Conservation (phyloP, 2,113 vertebrate genomes). For the Anser cygnoides region DNA sequence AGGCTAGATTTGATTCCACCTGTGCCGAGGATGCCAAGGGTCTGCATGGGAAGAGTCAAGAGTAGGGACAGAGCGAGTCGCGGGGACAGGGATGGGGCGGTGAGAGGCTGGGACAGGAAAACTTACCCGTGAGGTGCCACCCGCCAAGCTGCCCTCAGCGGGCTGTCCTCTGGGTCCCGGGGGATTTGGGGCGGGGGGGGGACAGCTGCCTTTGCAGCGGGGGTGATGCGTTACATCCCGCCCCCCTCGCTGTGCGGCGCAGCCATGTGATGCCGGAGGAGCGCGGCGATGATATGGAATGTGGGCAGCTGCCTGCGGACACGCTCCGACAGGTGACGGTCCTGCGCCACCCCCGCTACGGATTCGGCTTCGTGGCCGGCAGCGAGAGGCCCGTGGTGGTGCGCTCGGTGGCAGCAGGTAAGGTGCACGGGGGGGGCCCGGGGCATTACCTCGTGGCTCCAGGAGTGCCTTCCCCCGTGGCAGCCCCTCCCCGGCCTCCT, state of each 20-base stretch:
- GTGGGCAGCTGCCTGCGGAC: constrained; percentile 91
- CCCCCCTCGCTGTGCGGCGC: neutral
- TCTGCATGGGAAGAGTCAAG: neutral
- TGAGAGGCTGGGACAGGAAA: neutral
- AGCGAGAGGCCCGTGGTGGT: constrained; percentile 94
- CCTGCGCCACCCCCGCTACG: constrained; percentile 87
- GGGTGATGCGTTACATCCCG: neutral
- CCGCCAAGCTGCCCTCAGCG: neutral
- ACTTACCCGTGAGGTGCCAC: neutral
- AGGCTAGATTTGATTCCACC: neutral
- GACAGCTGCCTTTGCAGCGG: neutral
- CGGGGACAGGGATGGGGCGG: neutral
- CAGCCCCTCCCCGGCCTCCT: neutral
- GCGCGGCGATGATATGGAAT: constrained; percentile 92
- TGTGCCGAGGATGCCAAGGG: neutral
- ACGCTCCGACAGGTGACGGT: constrained; percentile 91
- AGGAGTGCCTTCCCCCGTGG: neutral
- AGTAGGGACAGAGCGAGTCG: neutral
- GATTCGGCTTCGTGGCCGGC: constrained; percentile 95
- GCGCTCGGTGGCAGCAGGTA: constrained; percentile 93
- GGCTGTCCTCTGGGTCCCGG: neutral
- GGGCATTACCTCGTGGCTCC: neutral
- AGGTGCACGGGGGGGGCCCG: neutral
- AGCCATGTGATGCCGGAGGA: constrained; percentile 95
- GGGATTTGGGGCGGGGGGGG: accelerated